Base-by-base conservation (phyloP, 2,113 vertebrate species). In the Dendropsophus ebraccatus region DNA sequence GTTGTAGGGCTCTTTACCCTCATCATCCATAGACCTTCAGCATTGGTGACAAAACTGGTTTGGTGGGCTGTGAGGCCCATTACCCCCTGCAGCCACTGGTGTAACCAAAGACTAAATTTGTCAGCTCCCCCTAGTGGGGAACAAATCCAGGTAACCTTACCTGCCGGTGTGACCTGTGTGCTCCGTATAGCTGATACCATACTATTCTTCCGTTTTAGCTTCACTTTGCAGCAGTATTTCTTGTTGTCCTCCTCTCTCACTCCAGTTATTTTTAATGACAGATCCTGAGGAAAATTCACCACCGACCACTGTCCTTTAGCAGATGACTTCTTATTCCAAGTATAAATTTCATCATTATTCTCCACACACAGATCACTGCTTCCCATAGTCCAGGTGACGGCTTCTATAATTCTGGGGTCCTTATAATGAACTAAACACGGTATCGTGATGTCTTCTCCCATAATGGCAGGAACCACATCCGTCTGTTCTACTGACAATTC, bases 401-500 rank as follows among this genome's bases (percentile, higher is more conserved):
- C 50, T 1, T 41, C 21, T 74, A 83, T 73, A 47, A 2, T 0
- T 8, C 4, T 11, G 3, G 41, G 3, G 2, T 2, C 25, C 23
- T 49, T 30, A 69, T 65, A 19, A 9, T 50, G 25, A 23, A 82
- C 17, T 30, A 14, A 4, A 50, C 60, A 67, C 5, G 80, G 80
- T 28, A 82, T 82, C 21, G 62, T 32, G 41, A 69, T 14, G 28
- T 47, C 21, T 82, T 82, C 80, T 49, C 80, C 80, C 1, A 50
- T 13, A 1, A 82, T 17, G 9, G 60, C 62, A 2, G 60, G 62
- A 50, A 70, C 45, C 25, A 65, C n/a, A 82, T 82, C 80, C 28
- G 47, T 17, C 80, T 82, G 80, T 14, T 82, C 41, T 69, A 82
- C 62, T 7, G 28, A 70, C 6, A 82, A 52, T 13, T 72, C 16